Percentiles rank a stretch among this genome's conserved stretches.
These are phyloP conservation scores for Metallyticus violacea DNA, from an alignment of 2,888 invertebrate species.

Conservation along the genomic window DNA sequence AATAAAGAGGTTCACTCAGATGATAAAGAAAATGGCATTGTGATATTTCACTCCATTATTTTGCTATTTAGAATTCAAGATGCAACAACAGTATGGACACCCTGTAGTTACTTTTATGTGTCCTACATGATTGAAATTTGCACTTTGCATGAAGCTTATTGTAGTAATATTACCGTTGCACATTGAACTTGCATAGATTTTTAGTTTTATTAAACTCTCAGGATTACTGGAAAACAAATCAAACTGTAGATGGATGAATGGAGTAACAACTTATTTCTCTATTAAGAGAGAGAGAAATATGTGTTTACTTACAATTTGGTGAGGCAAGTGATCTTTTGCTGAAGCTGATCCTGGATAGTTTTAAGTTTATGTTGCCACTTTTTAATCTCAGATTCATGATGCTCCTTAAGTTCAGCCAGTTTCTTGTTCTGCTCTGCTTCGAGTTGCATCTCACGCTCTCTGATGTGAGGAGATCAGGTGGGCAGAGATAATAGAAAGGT, in stretches of 20 bases:
- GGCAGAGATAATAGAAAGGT: neutral
- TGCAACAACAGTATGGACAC: no score
- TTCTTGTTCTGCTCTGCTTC: slow-evolving; percentile 19
- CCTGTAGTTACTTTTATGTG: neutral
- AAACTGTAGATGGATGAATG: no score
- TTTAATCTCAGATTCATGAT: slow-evolving; percentile 12
- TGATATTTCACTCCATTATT: no score
- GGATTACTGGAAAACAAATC: neutral
- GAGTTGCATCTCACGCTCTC: slow-evolving; percentile 27
- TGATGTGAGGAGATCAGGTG: slow-evolving; percentile 4
- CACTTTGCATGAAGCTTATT: no score
- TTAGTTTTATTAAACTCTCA: neutral
- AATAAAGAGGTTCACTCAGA: no score
- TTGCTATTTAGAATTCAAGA: no score
- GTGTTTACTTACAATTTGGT: slow-evolving; percentile 5
- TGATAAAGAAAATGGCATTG: no score
- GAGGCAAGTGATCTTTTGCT: slow-evolving; percentile 13
- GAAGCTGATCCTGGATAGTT: neutral
- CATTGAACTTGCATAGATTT: neutral
- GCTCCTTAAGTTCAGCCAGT: slow-evolving; percentile 21
- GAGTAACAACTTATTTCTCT: neutral
- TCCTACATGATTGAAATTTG: no score
- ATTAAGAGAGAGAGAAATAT: neutral
- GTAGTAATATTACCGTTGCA: neutral
- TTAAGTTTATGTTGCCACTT: slow-evolving; percentile 21